Base-by-base conservation (phyloP, 2,113 vertebrate genomes). In the Turnix velox region DNA sequence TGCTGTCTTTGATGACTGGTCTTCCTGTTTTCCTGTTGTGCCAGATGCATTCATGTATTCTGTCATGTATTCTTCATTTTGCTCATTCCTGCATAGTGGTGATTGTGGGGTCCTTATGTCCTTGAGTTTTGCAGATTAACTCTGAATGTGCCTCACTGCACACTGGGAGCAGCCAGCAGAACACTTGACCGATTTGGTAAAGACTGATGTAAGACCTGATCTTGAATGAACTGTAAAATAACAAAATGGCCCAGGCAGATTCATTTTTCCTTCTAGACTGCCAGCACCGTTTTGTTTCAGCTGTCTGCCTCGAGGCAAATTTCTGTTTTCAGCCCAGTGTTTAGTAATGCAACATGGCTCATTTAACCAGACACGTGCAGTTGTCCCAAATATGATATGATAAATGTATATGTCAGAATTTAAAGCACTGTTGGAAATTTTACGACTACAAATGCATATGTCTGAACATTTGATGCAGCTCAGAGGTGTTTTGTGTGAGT, bases 11-110 rank as follows among this genome's bases (percentile, higher is more conserved):
- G 37, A 59, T 93, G 80, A 11, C 68, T 45, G 22, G 19, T 35
- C 37, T 96, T 96, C 81, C 81, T 91, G 80, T 91, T 94, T 95
- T 78, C 31, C 66, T 6, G 7, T 59, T 55, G 35, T 84, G 16
- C 49, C 73, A 87, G 72, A 71, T 67, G 51, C 18, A 24, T 61
- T 80, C 3, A 1, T 74, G 23, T 51, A 23, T 74, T 93, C 71
- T 51, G 18, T 55, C n/a, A 65, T 73, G 20, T n/a, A n/a, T 30
- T 91, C 82, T 84, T 45, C 6, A 12, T 72, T 63, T 87, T 84
- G 9, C 66, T 76, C 42, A 8, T 71, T 35, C 3, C 11, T 79
- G 7, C 68, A 4, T n/a, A 66, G 49, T 0, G 0, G 17, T 58
- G 68, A 49, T 46, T 37, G 9, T 48, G 59, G 59, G n/a, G 11